These are phyloP conservation scores for Pollimyrus isidori DNA, from an alignment of 2,113 vertebrate species.

Conservation along the genomic window DNA sequence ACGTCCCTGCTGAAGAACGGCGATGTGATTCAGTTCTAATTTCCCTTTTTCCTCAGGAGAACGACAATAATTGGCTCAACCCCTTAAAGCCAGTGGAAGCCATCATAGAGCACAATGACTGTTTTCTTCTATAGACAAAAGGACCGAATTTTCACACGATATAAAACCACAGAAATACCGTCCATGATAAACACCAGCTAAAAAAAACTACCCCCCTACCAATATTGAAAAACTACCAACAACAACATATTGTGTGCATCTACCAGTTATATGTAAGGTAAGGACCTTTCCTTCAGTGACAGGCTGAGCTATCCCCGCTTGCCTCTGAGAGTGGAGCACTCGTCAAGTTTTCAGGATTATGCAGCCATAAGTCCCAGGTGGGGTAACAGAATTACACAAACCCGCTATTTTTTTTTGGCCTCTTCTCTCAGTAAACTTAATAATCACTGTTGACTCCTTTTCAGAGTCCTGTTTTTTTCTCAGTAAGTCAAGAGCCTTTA, in stretches of 20 bases:
- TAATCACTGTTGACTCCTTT: neutral
- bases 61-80: neutral
- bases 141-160: neutral
- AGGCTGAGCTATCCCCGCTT: neutral
- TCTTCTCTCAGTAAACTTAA: neutral
- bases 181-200: neutral
- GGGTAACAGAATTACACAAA: constrained; percentile 20
- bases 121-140: neutral
- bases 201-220: neutral
- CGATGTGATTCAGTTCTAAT: neutral
- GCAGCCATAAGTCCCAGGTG: neutral
- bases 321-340: neutral
- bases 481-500: neutral
- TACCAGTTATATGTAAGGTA: neutral
- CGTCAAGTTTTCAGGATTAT: too few species aligned
- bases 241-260: neutral
- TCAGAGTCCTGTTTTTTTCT: neutral
- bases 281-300: neutral
- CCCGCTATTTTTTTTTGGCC: neutral
- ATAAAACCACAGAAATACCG: neutral
- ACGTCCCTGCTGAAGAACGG: neutral
- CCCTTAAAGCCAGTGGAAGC: neutral
- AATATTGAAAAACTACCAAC: neutral
- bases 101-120: neutral
- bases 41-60: neutral